Evolutionary conservation across 2,113 vertebrate genomes (phyloP).

Genomic region (Orthochromis malagaraziensis): DNA sequence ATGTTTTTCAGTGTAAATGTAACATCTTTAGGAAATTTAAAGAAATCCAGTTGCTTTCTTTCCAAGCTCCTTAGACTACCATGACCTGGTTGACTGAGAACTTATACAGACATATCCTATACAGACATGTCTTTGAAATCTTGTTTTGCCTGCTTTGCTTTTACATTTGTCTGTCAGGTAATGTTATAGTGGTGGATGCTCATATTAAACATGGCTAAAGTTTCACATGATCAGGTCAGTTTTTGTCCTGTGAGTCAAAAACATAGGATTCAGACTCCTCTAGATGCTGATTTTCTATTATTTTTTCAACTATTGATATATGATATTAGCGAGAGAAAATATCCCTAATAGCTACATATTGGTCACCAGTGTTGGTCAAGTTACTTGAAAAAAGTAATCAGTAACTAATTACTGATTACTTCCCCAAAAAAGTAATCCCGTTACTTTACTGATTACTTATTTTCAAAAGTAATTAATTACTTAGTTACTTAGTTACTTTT

Average conservation of each 20-base stretch:
- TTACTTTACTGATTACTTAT: no score
- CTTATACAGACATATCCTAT: background rate
- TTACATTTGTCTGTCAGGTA: rapidly evolving
- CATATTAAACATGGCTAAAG: background rate
- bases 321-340: background rate
- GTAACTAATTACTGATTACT: no score
- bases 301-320: background rate
- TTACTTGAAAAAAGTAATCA: no score
- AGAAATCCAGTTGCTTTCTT: background rate
- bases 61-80: background rate
- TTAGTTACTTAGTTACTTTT: no score
- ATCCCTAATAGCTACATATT: background rate
- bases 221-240: background rate
- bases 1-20: background rate
- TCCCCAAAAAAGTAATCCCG: no score
- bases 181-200: background rate
- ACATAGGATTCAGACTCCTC: background rate
- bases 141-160: background rate
- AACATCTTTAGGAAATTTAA: background rate
- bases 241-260: background rate
- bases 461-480: no score
- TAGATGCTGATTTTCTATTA: background rate
- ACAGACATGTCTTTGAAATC: background rate
- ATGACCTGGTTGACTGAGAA: background rate
- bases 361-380: no score